Percentiles rank a stretch among this genome's conserved stretches.
phyloP scores from a whole-genome alignment of 2,797 vertebrate genomes.

The Mionectes olivaceus region DNA sequence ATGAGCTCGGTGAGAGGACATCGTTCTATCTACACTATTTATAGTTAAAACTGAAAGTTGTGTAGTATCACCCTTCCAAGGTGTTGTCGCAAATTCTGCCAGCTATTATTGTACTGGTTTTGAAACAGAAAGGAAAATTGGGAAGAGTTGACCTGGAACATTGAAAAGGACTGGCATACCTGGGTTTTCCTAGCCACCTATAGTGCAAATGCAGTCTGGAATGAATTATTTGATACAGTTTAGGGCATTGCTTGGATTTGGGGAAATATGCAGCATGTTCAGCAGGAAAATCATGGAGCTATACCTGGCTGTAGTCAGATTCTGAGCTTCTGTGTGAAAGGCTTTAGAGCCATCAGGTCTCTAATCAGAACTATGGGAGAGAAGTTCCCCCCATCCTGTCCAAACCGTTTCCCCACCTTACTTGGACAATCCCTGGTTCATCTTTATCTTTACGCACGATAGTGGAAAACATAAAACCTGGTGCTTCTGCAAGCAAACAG shows the following conservation, averaged over 20 bases:
- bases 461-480: not conserved
- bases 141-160: not conserved
- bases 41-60: not conserved
- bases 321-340: not conserved
- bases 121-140: not conserved
- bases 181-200: not conserved
- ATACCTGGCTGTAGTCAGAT: not conserved
- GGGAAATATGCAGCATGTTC: rapidly evolving
- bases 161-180: not conserved
- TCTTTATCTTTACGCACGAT: not conserved
- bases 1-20: not conserved
- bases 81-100: not conserved
- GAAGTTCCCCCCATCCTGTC: not conserved
- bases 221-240: not conserved
- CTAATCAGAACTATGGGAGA: not conserved
- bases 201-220: not conserved
- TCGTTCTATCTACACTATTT: not conserved
- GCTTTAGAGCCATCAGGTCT: not conserved
- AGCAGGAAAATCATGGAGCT: not conserved
- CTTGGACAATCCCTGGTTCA: not conserved
- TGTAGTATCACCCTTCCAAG: not conserved
- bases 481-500: not conserved
- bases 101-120: not conserved
- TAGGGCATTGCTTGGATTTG: not conserved
- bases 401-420: not conserved